These are phyloP conservation scores for Onychorhynchus coronatus DNA, from an alignment of 2,113 vertebrate species.

Conservation along the genomic window DNA sequence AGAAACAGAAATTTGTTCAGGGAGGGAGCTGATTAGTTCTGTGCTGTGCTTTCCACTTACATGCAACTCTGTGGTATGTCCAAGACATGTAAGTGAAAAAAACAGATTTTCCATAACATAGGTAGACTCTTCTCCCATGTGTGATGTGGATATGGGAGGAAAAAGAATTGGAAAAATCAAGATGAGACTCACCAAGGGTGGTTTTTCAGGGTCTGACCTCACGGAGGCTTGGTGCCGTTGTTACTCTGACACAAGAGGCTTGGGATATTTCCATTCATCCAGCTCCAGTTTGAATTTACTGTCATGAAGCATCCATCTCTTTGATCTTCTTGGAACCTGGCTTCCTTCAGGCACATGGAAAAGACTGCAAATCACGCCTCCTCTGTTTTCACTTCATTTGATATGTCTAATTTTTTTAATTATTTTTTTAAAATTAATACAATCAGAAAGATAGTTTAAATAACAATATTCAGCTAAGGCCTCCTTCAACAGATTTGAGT, in stretches of 20 bases:
- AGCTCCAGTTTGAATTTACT: neutral
- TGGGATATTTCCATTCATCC: neutral
- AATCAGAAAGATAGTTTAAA: conserved; percentile 1
- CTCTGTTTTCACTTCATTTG: neutral
- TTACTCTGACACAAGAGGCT: neutral
- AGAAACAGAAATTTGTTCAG: neutral
- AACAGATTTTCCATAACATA: neutral
- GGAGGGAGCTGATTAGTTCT: neutral
- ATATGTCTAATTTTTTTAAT: neutral
- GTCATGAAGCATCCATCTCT: neutral
- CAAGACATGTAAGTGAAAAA: neutral
- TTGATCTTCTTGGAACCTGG: neutral
- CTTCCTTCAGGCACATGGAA: neutral
- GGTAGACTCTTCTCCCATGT: too few species aligned
- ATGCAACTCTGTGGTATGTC: too few species aligned
- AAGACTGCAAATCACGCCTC: neutral
- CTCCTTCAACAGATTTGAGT: neutral
- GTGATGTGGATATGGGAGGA: neutral
- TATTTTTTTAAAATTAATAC: neutral
- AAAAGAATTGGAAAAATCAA: neutral
- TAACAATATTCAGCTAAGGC: conserved; percentile 5
- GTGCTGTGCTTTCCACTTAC: neutral
- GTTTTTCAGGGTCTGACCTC: neutral
- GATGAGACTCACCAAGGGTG: neutral
- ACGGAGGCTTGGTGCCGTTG: rapidly evolving